Base-by-base conservation (phyloP, 1,140 invertebrate genomes). In the Holotrichia oblita region DNA sequence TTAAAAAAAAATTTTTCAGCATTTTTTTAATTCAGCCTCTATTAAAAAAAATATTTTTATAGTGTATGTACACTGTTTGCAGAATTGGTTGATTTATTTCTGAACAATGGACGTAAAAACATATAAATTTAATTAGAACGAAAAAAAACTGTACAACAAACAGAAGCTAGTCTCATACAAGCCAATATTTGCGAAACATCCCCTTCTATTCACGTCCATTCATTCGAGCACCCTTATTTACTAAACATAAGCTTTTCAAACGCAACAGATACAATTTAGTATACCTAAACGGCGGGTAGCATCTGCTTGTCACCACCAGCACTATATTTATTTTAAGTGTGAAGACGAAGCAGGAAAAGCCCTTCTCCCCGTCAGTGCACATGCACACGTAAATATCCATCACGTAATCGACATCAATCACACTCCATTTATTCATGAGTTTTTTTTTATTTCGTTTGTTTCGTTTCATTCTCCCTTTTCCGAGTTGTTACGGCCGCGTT, bases 381-480 rank as follows among this genome's bases (percentile, higher is more conserved):
- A 48, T n/a, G 6, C 14, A 2, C 48, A 0, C 14, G n/a, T 17
- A 6, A 2, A 55, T 17, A 55, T 55, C 12, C 48, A 55, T 6
- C 48, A 55, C 14, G 48, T 55, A 55, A 55, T 55, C 48, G 12
- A 55, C 48, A 55, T 55, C 48, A 55, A 55, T 55, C 48, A 55
- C 48, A 55, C 48, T 55, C 48, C 48, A 17, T 17, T 55, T 55
- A 55, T 55, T 55, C 48, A 55, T 55, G 44, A 48, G 48, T 17
- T 17, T 3, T 17, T 55, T 17, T n/a, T 6, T 55, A n/a, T n/a
- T n/a, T n/a, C n/a, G n/a, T n/a, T n/a, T n/a, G n/a, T 17, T 17
- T 17, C 14, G 10, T n/a, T n/a, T n/a, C 44, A 10, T 48, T 48
- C n/a, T 48, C n/a, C 14, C 14, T 55, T 48, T 55, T n/a, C 6